Conservation (phyloP, 2,113 vertebrate species). For the Circaetus gallicus region DNA sequence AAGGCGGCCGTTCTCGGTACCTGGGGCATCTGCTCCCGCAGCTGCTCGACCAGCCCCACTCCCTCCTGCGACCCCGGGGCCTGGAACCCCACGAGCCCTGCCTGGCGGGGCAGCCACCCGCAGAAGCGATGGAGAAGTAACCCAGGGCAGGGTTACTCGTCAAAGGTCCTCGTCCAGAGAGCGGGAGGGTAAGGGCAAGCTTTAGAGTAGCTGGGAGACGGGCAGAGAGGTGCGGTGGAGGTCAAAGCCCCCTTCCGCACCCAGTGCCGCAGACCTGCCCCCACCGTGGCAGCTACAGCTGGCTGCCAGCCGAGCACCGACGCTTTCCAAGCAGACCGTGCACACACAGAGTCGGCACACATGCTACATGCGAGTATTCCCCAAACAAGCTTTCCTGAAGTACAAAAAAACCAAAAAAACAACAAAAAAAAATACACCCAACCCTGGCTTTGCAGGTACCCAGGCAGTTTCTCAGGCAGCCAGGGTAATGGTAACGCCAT, state of each 20-base stretch:
- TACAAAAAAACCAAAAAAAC: neutral
- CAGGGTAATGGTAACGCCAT: neutral
- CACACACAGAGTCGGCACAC: neutral
- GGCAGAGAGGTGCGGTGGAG: neutral
- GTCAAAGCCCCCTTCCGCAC: neutral
- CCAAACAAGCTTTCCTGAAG: neutral
- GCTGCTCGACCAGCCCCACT: neutral
- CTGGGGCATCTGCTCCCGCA: neutral
- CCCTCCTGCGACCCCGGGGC: neutral
- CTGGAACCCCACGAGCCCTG: neutral
- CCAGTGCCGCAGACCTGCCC: neutral
- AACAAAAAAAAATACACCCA: neutral
- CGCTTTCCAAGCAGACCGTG: neutral
- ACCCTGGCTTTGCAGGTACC: neutral
- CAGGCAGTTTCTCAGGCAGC: neutral
- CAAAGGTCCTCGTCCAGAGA: neutral
- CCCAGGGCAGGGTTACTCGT: neutral
- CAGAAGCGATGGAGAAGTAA: neutral
- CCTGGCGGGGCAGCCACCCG: neutral
- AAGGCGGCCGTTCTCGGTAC: neutral
- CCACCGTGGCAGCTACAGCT: neutral
- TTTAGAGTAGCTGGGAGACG: neutral
- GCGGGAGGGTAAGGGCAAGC: neutral
- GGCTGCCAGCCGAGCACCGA: neutral
- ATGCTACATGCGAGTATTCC: neutral